phyloP scores from a whole-genome alignment of 2,113 vertebrate genomes.

The Scalopus aquaticus region DNA sequence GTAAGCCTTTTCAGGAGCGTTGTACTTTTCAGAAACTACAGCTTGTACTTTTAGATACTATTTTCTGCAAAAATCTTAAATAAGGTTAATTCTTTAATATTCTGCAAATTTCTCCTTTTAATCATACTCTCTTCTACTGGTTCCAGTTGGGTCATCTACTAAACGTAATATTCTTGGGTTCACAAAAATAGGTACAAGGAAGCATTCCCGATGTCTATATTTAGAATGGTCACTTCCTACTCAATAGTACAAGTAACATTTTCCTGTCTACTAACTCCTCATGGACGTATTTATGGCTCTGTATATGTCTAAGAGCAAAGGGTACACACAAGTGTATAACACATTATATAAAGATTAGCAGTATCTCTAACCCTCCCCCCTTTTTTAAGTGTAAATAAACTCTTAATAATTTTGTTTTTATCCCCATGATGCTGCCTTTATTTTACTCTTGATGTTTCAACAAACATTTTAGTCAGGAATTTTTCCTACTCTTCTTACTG shows the following conservation, averaged over 20 bases:
- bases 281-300: not conserved
- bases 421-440: slow-evolving; percentile 2
- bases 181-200: not conserved
- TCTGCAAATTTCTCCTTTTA: slow-evolving; percentile 12
- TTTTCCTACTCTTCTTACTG: not conserved
- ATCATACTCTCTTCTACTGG: slow-evolving; percentile 1
- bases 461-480: not conserved
- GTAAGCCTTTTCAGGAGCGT: not conserved
- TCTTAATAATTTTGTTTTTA: slow-evolving; percentile 41
- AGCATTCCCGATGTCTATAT: not conserved
- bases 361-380: not conserved
- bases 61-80: not conserved
- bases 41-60: not conserved
- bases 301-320: not conserved
- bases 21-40: not conserved
- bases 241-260: slow-evolving; percentile 1
- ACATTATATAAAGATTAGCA: not conserved
- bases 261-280: slow-evolving; percentile 12
- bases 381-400: slow-evolving; percentile 18
- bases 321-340: not conserved
- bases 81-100: not conserved
- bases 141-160: not conserved
- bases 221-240: slow-evolving; percentile 11
- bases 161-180: not conserved
- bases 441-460: slow-evolving; percentile 42